Evolutionary conservation across 2,888 invertebrate species (phyloP).

Genomic region (Xestia xanthographa): DNA sequence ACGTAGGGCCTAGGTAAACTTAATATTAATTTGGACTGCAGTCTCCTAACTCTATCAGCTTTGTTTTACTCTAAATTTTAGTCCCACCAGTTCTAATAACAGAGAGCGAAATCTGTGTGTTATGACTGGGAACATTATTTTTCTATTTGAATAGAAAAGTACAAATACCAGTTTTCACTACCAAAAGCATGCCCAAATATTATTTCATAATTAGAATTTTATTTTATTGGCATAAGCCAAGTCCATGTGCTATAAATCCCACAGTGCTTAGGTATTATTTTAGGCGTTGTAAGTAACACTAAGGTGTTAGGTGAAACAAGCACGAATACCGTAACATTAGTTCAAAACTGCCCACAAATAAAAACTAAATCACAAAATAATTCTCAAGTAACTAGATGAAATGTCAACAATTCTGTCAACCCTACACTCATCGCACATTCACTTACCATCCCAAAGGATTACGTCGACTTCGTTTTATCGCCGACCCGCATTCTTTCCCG

Average conservation of each 20-base stretch:
- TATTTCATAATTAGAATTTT: background rate
- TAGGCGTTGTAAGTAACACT: background rate
- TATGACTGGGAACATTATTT: background rate
- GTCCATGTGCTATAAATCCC: no score
- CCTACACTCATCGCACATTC: slow-evolving; percentile 16
- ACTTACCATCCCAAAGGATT: slow-evolving; percentile 46
- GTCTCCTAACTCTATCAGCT: background rate
- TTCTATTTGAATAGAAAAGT: background rate
- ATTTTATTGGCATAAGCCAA: no score
- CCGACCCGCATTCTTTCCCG: slow-evolving; percentile 41
- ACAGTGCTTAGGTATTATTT: background rate
- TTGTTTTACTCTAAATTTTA: background rate
- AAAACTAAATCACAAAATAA: background rate
- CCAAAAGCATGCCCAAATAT: background rate
- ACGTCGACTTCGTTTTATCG: slow-evolving; percentile 44
- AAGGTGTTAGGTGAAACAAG: background rate
- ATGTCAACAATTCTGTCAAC: background rate
- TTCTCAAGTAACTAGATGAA: background rate
- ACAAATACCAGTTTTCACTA: background rate
- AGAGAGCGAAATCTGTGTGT: background rate
- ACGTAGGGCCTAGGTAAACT: background rate
- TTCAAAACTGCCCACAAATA: background rate
- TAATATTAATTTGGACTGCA: slow-evolving; percentile 20
- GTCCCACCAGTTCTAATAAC: background rate
- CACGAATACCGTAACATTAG: background rate